A percentile compares a stretch with the other conserved stretches of the same genome.
phyloP scores from a whole-genome alignment of 2,888 invertebrate species.

The Caenorhabditis sulstoni region DNA sequence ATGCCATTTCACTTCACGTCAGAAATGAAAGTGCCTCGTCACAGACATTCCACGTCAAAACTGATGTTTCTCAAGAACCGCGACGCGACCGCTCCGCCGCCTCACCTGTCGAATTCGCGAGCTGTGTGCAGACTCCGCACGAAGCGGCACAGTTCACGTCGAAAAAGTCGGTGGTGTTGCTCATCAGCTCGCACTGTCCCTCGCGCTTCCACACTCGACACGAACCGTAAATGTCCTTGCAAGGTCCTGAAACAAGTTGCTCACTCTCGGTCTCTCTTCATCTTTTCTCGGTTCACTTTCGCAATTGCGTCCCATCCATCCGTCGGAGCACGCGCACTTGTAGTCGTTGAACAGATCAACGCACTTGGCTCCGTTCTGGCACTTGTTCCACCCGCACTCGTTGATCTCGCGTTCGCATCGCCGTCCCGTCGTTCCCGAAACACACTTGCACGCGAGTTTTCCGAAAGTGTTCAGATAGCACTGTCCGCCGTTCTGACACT shows the following conservation, averaged over 20 bases:
- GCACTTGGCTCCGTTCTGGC: constrained; percentile 65
- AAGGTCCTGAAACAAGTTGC: too few relatives aligned
- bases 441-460: constrained; percentile 67
- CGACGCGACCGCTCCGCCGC: too few relatives aligned
- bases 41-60: too few relatives aligned
- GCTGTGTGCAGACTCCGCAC: constrained; percentile 62
- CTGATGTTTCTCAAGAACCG: too few relatives aligned
- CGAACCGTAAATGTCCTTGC: constrained; percentile 69
- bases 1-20: too few relatives aligned
- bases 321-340: constrained; percentile 62
- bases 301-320: constrained; percentile 72
- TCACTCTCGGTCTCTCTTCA: too few relatives aligned
- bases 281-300: constrained; percentile 49
- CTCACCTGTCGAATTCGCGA: constrained; percentile 25
- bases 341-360: constrained; percentile 69
- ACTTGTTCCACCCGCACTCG: constrained; percentile 65
- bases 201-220: constrained; percentile 71
- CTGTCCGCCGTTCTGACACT: constrained; percentile 62
- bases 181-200: constrained; percentile 68
- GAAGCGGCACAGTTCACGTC: constrained; percentile 70
- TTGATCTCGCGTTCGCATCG: constrained; percentile 68
- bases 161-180: constrained; percentile 67
- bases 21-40: too few relatives aligned
- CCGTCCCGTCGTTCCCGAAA: constrained; percentile 60
- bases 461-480: constrained; percentile 62